These are phyloP conservation scores for Carassius auratus DNA, from an alignment of 2,113 vertebrate species.

Conservation along the genomic window DNA sequence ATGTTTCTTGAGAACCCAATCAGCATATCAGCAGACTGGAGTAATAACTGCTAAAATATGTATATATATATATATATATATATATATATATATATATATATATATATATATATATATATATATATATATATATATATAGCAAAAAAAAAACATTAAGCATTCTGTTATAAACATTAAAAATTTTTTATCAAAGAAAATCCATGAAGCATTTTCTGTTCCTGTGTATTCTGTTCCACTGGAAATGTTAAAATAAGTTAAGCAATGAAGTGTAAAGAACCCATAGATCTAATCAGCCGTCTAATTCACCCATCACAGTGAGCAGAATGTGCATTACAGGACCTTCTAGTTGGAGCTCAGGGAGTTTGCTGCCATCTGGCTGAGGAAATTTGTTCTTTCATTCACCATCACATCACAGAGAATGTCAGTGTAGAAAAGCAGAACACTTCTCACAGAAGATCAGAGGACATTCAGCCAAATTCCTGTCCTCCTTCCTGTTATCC, in stretches of 20 bases:
- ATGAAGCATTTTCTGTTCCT: too few species aligned
- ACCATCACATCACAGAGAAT: conserved; percentile 12
- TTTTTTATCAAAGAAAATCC: neutral
- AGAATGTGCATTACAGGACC: neutral
- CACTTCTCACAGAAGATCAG: neutral
- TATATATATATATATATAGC: too few species aligned
- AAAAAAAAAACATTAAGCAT: neutral
- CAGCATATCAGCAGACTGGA: too few species aligned
- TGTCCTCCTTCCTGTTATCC: neutral
- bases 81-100: too few species aligned
- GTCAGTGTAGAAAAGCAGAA: neutral
- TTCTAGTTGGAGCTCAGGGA: conserved; percentile 23
- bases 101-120: too few species aligned
- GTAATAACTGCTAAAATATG: too few species aligned
- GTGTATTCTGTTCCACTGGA: neutral
- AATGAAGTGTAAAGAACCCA: neutral
- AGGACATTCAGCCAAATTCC: neutral
- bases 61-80: too few species aligned
- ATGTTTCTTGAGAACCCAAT: too few species aligned
- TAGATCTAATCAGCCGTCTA: neutral
- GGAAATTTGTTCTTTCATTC: conserved; percentile 10
- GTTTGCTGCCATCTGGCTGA: conserved; percentile 43
- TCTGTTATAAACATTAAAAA: neutral
- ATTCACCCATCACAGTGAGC: neutral
- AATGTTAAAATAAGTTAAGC: neutral